A percentile compares a stretch with the other conserved stretches of the same genome.
Evolutionary conservation across 2,888 invertebrate genomes (phyloP).

Genomic region (Scrobipalpa atriplicella): DNA sequence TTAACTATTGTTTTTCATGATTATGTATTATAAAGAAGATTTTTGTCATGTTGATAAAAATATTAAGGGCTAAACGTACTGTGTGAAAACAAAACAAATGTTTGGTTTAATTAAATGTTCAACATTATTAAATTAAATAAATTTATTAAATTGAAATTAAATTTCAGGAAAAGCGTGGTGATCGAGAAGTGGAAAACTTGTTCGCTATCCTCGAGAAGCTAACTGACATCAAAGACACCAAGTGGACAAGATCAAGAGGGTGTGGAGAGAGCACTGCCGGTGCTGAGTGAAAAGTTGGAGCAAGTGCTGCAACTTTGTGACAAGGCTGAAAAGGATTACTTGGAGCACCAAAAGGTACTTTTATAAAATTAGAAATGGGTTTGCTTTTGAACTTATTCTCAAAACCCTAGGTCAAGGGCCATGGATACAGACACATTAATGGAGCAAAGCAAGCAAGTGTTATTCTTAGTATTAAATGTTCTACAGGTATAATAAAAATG

Average conservation of each 20-base stretch:
- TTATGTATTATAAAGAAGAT: too few relatives aligned
- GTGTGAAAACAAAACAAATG: too few relatives aligned
- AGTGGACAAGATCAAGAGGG: conserved; percentile 85
- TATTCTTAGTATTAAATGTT: not conserved
- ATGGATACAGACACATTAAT: too few relatives aligned
- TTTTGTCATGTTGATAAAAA: too few relatives aligned
- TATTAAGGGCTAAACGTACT: too few relatives aligned
- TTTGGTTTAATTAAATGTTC: too few relatives aligned
- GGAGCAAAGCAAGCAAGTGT: too few relatives aligned
- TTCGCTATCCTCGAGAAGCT: conserved; percentile 90
- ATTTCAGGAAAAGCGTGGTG: conserved; percentile 88
- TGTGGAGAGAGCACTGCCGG: conserved; percentile 83
- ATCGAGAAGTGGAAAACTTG: conserved; percentile 90
- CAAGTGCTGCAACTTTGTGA: conserved; percentile 85
- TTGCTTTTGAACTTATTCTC: too few relatives aligned
- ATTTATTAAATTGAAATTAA: too few relatives aligned
- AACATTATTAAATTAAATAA: too few relatives aligned
- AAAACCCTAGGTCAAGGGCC: too few relatives aligned
- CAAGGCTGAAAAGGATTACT: conserved; percentile 83
- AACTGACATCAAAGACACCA: conserved; percentile 90
- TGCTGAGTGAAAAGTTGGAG: conserved; percentile 85
- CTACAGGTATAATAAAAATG: not conserved
- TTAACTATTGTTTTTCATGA: not conserved
- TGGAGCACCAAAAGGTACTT: conserved; percentile 80
- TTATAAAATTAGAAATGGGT: not conserved